Evolutionary conservation across 2,888 invertebrate genomes (phyloP).

Genomic region (Villa cingulata): DNA sequence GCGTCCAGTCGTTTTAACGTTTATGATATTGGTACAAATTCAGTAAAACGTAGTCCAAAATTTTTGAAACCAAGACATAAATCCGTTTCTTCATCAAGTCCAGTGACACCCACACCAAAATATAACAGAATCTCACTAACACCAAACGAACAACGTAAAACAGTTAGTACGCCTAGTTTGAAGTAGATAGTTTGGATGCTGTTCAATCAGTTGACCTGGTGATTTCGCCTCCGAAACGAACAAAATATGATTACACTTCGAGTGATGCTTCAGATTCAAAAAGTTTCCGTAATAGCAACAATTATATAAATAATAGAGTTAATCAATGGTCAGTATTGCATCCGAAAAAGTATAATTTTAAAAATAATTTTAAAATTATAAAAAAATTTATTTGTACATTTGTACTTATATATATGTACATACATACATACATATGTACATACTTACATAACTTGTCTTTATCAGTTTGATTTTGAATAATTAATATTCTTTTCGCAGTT

Average conservation of each 20-base stretch:
- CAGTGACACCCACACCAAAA: neutral
- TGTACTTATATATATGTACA: too few relatives aligned
- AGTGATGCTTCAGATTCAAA: neutral
- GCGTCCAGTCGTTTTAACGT: slow-evolving; percentile 35
- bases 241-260: slow-evolving; percentile 19
- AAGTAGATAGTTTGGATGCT: neutral
- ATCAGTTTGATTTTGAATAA: too few relatives aligned
- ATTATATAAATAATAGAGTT: too few relatives aligned
- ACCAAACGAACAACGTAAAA: neutral
- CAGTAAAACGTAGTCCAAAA: neutral
- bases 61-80: neutral
- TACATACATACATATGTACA: too few relatives aligned
- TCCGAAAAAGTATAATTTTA: too few relatives aligned
- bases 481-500: too few relatives aligned
- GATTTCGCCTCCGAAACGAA: slow-evolving; percentile 32
- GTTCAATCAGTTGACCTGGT: neutral
- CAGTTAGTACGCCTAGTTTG: neutral
- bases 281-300: neutral
- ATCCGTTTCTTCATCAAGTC: neutral
- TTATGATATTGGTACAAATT: slow-evolving; percentile 21
- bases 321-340: slow-evolving; percentile 23
- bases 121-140: neutral
- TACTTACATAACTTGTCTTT: too few relatives aligned
- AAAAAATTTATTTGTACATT: too few relatives aligned
- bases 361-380: too few relatives aligned